Base-by-base conservation (phyloP, 2,113 vertebrate species). In the Stercorarius parasiticus region DNA sequence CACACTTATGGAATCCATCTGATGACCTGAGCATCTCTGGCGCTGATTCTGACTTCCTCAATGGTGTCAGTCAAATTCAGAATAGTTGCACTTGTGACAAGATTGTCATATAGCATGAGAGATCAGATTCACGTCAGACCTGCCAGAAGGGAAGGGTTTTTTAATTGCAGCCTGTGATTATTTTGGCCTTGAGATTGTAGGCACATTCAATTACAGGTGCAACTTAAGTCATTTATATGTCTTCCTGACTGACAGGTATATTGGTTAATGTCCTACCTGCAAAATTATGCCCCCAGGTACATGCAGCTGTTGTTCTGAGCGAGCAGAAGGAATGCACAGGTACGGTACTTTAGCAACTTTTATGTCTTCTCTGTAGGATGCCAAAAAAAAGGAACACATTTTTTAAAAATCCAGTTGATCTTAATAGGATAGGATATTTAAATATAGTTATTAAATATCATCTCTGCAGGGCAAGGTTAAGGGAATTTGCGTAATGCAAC, bases 261-360 rank as follows among this genome's bases (percentile, higher is more conserved):
- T 79, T 73, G 36, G n/a, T 74, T 93, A 71, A 88, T 83, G 55
- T 67, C 27, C 36, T 84, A 59, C 43, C 65, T 87, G 72, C 56
- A 86, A 84, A 93, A 96, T 84, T 74, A 72, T 84, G 83, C 64
- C 91, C 86, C 86, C 64, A 86, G 87, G 52, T 86, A 40, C 17
- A 40, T 72, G 55, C 88, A 95, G 80, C 88, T 91, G 74, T 70
- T 96, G 45, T 79, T 94, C 40, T 89, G 56, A 93, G 78, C 0
- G 4, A 91, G 27, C 9, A 6, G 81, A 82, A 82, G 73, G 77
- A 82, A 71, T 43, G 18, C 52, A 40, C 13, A 71, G 22, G 29
- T 55, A 30, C 0, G 5, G 18, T 36, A 74, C 42, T 86, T 90
- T 1, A 86, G 47, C n/a, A 86, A 26, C 17, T 81, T 81, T 83